Conservation (phyloP, 2,113 vertebrate species). For the Sorex fumeus region DNA sequence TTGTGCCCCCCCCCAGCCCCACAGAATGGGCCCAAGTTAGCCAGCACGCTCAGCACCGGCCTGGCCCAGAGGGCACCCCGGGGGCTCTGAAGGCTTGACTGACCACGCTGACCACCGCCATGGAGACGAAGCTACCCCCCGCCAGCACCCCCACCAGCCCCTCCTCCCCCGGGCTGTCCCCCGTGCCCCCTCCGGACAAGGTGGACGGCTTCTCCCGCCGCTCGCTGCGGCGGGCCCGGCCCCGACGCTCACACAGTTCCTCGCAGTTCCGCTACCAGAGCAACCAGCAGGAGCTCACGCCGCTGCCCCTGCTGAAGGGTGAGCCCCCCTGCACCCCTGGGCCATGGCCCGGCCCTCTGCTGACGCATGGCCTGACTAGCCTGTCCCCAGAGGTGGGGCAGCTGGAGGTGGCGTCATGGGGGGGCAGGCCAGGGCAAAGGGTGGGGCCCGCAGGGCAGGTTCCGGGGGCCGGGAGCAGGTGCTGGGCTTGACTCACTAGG, state of each 20-base stretch:
- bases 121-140: conserved; percentile 94
- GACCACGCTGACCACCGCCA: conserved; percentile 69
- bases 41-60: conserved; percentile 46
- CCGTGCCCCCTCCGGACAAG: conserved; percentile 95
- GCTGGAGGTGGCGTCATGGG: conserved; percentile 46
- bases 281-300: conserved; percentile 95
- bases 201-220: conserved; percentile 96
- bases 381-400: conserved; percentile 75
- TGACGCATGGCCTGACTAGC: conserved; percentile 78
- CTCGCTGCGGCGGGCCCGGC: conserved; percentile 94
- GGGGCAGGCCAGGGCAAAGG: conserved; percentile 69
- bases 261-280: conserved; percentile 97
- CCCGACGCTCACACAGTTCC: conserved; percentile 95
- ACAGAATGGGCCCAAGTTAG: conserved; percentile 82
- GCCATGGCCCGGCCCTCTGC: conserved; percentile 56
- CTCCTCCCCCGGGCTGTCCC: conserved; percentile 94
- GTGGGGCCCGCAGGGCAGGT: conserved; percentile 59
- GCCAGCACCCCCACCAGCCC: conserved; percentile 94
- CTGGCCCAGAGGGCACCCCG: conserved; percentile 69
- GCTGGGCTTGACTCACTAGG: background rate
- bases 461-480: conserved; percentile 3
- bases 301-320: conserved; percentile 96
- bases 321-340: conserved; percentile 65
- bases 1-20: conserved; percentile 7
- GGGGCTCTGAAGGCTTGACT: conserved; percentile 74